Evolutionary conservation across 2,888 invertebrate genomes (phyloP).

Genomic region (Philhelius pedissequus): DNA sequence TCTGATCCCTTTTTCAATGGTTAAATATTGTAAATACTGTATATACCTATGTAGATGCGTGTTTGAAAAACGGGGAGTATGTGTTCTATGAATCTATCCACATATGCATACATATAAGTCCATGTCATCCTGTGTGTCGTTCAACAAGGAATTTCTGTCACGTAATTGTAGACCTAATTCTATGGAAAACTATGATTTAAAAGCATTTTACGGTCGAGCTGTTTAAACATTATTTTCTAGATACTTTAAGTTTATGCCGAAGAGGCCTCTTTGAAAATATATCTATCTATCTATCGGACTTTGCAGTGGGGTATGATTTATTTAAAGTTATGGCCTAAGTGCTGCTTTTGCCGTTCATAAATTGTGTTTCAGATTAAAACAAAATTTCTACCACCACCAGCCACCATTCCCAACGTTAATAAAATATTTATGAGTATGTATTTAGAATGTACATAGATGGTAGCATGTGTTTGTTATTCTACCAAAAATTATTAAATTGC

Average conservation of each 20-base stretch:
- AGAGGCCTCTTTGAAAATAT: background rate
- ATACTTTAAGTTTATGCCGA: background rate
- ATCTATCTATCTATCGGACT: background rate
- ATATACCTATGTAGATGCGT: background rate
- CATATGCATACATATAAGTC: background rate
- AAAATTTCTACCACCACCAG: background rate
- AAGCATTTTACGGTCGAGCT: constrained; percentile 17
- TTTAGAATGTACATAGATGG: background rate
- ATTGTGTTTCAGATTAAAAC: constrained; percentile 51
- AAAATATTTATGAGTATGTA: background rate
- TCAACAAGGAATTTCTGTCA: constrained; percentile 27
- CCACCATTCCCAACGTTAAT: background rate
- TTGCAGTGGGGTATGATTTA: background rate
- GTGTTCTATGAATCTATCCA: background rate
- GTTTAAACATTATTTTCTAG: constrained; percentile 1
- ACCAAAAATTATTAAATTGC: constrained; percentile 24
- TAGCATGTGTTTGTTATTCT: constrained; percentile 54
- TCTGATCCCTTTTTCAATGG: constrained; percentile 16
- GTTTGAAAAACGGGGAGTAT: background rate
- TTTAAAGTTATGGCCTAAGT: constrained; percentile 33
- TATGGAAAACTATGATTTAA: constrained; percentile 58
- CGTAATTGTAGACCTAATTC: constrained; percentile 62
- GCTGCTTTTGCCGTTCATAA: constrained; percentile 40
- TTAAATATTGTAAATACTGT: background rate
- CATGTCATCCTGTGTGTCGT: background rate